Conservation (phyloP, 2,888 invertebrate genomes). For the Drosophila mulleri region DNA sequence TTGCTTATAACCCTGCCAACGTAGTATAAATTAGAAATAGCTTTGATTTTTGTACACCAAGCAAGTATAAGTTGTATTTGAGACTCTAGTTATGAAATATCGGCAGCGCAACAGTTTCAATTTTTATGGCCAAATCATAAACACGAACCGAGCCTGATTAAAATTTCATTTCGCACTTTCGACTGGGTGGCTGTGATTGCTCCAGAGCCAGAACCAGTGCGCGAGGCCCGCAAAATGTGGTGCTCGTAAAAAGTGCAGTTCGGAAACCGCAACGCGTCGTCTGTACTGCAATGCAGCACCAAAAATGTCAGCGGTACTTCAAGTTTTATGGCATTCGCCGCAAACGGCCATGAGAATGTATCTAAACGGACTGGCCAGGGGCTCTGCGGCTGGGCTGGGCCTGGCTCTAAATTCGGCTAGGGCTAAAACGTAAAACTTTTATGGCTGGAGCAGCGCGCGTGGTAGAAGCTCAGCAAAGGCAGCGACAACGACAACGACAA, state of each 20-base stretch:
- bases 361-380: slow-evolving; percentile 55
- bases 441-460: slow-evolving; percentile 61
- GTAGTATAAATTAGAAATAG: no score
- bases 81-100: slow-evolving; percentile 23
- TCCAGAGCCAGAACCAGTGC: neutral
- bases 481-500: neutral
- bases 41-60: neutral
- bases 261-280: slow-evolving; percentile 42
- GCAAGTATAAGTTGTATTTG: slow-evolving; percentile 12
- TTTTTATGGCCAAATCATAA: slow-evolving; percentile 63
- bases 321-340: slow-evolving; percentile 63
- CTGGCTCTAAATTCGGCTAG: slow-evolving; percentile 61
- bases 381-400: slow-evolving; percentile 1
- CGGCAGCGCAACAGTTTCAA: slow-evolving; percentile 16
- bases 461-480: slow-evolving; percentile 27
- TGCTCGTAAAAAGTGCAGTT: slow-evolving; percentile 65
- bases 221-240: slow-evolving; percentile 46
- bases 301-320: slow-evolving; percentile 67
- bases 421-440: slow-evolving; percentile 77
- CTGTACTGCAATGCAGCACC: slow-evolving; percentile 72
- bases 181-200: slow-evolving; percentile 65
- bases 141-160: slow-evolving; percentile 56
- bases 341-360: slow-evolving; percentile 64
- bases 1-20: no score
- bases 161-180: slow-evolving; percentile 75